phyloP scores from a whole-genome alignment of 1,140 invertebrate species.

The Heliconius hermathena region DNA sequence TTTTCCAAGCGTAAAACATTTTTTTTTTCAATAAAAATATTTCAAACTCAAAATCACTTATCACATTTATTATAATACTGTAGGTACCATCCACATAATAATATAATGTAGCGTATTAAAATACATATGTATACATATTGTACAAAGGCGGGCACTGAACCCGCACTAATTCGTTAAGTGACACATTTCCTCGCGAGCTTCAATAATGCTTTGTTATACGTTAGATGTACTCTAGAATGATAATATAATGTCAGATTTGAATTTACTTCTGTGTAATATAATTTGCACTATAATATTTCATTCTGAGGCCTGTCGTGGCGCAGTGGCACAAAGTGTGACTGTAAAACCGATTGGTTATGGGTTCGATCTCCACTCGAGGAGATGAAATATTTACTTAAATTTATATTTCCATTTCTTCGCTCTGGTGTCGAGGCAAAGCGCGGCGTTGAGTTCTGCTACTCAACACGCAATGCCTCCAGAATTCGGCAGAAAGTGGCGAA shows the following conservation, averaged over 20 bases:
- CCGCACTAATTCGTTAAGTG: conserved; percentile 19
- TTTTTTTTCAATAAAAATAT: background rate
- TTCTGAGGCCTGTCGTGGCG: too few relatives aligned
- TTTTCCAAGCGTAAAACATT: background rate
- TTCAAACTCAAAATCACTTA: background rate
- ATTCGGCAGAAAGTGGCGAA: too few relatives aligned
- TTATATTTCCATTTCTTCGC: too few relatives aligned
- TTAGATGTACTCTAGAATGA: background rate
- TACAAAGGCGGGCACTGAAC: conserved; percentile 21
- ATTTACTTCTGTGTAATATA: background rate
- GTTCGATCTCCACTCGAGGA: too few relatives aligned
- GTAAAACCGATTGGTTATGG: too few relatives aligned
- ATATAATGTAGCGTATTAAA: background rate
- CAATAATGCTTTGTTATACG: conserved; percentile 9
- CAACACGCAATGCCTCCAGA: too few relatives aligned
- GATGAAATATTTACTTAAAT: too few relatives aligned
- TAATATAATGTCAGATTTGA: background rate
- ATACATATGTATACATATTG: background rate
- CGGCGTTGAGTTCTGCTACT: too few relatives aligned
- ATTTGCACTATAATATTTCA: background rate
- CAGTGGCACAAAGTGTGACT: too few relatives aligned
- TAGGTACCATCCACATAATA: background rate
- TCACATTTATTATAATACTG: background rate
- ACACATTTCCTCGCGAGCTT: conserved; percentile 6
- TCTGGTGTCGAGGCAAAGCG: too few relatives aligned